Evolutionary conservation across 2,888 invertebrate species (phyloP), one percentile per base, ranked within the genome.

Genomic region (Morpho deidamia): DNA sequence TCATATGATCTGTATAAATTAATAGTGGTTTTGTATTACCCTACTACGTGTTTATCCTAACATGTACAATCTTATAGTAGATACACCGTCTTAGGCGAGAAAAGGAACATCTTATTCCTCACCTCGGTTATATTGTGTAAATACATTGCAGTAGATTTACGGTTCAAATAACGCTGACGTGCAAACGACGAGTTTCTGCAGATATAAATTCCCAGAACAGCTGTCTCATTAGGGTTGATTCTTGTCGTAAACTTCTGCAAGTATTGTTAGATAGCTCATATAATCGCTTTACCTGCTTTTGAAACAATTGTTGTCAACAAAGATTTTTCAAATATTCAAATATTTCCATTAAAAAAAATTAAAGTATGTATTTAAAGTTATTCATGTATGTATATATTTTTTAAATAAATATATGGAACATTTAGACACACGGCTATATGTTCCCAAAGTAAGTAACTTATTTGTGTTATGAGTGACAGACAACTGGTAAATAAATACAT

Each of bases 211-310:
- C 41, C 32, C 38, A 38, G 46, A 45, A 51, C 45, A 55, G 55
- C 51, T 44, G 38, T 47, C 51, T 55, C 55, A 55, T 55, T 55
- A 55, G 47, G 40, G 51, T 46, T 44, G 39, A 44, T 55, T 34
- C 51, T 55, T 55, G 51, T 51, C 51, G 39, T 47, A 40, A 51
- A 44, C 40, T 51, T 51, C 39, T 43, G 51, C 47, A 51, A 51
- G 47, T 40, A 40, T 44, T 52, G 51, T 51, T 58, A 58, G 58
- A 51, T 49, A 51, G 41, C 48, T 45, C 41, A 37, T 51, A 32
- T 49, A 58, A 58, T 58, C 48, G 44, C 51, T 48, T 51, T 48
- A 50, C 44, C 43, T 50, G 50, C 50, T 43, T 43, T 50, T 44
- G 14, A 44, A 33, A 50, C 38, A 23, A 23, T 23, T 23, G 5